A percentile compares a stretch with the other conserved stretches of the same genome.
phyloP scores from a whole-genome alignment of 2,113 vertebrate species.

The Phalacrocorax pelagicus region DNA sequence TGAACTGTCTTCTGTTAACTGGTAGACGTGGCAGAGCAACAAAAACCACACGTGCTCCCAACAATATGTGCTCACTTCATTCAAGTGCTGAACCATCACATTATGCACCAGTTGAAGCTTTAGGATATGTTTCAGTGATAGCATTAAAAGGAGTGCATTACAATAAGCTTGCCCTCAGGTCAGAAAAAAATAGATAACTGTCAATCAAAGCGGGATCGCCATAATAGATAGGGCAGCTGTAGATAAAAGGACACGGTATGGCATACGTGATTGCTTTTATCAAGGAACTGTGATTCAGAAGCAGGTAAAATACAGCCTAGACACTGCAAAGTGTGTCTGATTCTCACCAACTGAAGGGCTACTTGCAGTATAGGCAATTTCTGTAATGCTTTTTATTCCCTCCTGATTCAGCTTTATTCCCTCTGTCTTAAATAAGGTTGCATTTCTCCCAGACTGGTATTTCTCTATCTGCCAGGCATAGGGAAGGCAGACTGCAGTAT shows the following conservation, averaged over 20 bases:
- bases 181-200: conserved; percentile 25
- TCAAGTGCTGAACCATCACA: not conserved
- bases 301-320: not conserved
- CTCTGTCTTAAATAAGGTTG: not conserved
- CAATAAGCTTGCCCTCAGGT: conserved; percentile 36
- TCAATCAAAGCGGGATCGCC: not conserved
- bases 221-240: not conserved
- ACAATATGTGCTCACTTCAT: not conserved
- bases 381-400: not conserved
- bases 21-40: not conserved
- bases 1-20: not conserved
- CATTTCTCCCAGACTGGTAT: not conserved
- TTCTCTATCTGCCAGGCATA: not conserved
- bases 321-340: not conserved
- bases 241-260: not conserved
- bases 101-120: conserved; percentile 11
- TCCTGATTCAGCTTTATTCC: not conserved
- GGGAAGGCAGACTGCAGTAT: not conserved
- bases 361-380: not conserved
- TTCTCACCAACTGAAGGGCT: not conserved
- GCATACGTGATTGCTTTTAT: not conserved
- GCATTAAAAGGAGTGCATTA: not conserved
- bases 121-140: not conserved
- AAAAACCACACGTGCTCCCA: not conserved
- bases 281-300: not conserved